phyloP scores from a whole-genome alignment of 2,797 vertebrate species.

The Lepus oiostolus region DNA sequence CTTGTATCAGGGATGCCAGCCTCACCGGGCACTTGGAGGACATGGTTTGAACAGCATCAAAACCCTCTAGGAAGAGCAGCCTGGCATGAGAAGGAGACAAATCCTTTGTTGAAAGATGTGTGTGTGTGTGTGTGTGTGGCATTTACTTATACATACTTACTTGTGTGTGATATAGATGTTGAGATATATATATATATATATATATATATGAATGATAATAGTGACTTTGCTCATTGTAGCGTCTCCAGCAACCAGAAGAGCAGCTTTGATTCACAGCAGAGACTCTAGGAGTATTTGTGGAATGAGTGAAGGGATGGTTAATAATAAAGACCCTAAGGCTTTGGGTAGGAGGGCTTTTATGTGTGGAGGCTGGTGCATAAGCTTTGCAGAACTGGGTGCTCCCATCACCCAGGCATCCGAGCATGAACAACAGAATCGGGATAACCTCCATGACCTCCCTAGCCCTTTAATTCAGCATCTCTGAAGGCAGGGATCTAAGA shows the following conservation, averaged over 20 bases:
- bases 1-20: slow-evolving; percentile 47
- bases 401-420: neutral
- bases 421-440: neutral
- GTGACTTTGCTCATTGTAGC: neutral
- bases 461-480: neutral
- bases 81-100: neutral
- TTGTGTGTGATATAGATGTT: neutral
- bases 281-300: neutral
- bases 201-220: neutral
- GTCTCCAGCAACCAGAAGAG: slow-evolving; percentile 8
- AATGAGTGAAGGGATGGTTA: neutral
- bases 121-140: neutral
- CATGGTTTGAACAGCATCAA: slow-evolving; percentile 68
- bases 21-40: slow-evolving; percentile 66
- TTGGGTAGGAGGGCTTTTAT: neutral
- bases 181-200: neutral
- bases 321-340: neutral
- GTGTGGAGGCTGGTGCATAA: neutral
- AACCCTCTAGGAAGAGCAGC: slow-evolving; percentile 62
- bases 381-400: neutral
- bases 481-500: neutral
- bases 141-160: neutral
- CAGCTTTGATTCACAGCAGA: neutral
- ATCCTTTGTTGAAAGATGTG: neutral
- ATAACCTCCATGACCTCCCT: no score